phyloP scores from a whole-genome alignment of 2,113 vertebrate genomes.

The Cyanistes caeruleus region DNA sequence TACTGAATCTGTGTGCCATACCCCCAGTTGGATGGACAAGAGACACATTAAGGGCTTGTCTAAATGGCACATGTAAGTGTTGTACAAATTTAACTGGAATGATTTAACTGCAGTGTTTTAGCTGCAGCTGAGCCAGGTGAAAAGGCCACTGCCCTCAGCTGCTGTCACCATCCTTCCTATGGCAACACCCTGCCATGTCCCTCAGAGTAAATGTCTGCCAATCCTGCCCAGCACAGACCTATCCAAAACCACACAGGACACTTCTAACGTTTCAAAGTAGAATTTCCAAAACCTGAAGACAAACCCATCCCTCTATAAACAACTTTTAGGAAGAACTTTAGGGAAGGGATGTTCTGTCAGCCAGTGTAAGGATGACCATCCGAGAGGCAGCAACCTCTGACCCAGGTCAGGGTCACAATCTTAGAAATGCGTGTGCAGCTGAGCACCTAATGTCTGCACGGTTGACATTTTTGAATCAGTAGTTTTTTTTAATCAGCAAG shows the following conservation, averaged over 20 bases:
- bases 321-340: neutral
- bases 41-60: neutral
- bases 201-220: neutral
- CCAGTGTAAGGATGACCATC: neutral
- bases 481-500: neutral
- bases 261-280: neutral
- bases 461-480: neutral
- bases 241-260: neutral
- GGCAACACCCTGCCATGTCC: neutral
- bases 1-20: neutral
- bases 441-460: neutral
- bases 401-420: neutral
- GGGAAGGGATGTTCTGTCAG: neutral
- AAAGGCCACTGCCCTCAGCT: slow-evolving; percentile 7
- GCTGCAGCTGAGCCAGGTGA: slow-evolving; percentile 25
- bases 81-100: neutral
- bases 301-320: neutral
- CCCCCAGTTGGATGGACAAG: neutral
- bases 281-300: neutral
- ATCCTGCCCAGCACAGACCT: neutral
- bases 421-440: neutral
- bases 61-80: neutral
- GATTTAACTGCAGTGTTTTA: neutral
- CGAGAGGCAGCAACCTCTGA: neutral
- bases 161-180: neutral